Evolutionary conservation across 2,113 vertebrate species (phyloP).

Genomic region (Peromyscus leucopus): DNA sequence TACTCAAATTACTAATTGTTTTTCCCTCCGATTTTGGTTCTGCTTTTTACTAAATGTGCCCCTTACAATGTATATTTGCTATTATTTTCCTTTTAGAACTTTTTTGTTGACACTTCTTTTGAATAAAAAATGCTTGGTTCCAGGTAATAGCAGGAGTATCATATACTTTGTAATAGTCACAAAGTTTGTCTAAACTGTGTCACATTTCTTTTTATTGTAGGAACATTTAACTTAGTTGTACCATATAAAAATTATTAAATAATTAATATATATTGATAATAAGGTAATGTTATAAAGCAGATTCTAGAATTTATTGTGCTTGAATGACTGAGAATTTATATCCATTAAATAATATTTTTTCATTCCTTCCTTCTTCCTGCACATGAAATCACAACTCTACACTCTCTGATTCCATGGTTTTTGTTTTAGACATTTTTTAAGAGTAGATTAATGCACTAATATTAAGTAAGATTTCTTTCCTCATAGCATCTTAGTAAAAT

Average conservation of each 20-base stretch:
- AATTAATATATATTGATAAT: background rate
- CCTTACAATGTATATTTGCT: background rate
- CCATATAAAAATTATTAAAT: no score
- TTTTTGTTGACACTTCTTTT: background rate
- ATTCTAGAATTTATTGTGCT: background rate
- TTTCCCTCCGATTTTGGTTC: background rate
- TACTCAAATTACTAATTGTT: background rate
- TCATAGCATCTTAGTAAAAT: background rate
- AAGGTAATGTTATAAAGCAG: background rate
- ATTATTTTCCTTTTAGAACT: background rate
- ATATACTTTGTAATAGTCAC: background rate
- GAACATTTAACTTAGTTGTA: no score
- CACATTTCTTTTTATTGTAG: background rate
- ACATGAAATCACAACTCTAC: background rate
- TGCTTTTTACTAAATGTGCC: conserved; percentile 18
- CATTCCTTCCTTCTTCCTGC: background rate
- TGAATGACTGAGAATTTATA: background rate
- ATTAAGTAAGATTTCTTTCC: background rate
- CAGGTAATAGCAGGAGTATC: background rate
- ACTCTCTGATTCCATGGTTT: background rate
- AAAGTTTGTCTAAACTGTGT: background rate
- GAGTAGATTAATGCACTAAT: background rate
- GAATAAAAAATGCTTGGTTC: background rate
- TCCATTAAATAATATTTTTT: background rate
- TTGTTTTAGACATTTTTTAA: background rate